phyloP scores from a whole-genome alignment of 2,888 invertebrate species.

The Acleris emargana region DNA sequence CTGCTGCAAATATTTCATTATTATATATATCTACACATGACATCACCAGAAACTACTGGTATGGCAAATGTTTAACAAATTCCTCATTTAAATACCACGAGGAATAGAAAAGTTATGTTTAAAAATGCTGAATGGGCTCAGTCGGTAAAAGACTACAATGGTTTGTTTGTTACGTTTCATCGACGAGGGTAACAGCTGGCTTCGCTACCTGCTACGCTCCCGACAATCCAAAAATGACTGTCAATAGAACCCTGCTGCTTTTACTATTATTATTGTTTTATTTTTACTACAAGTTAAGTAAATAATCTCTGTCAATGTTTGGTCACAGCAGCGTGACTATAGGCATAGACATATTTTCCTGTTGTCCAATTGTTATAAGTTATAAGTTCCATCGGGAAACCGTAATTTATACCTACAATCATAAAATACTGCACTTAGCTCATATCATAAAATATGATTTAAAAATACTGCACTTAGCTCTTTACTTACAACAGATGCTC shows the following conservation, averaged over 20 bases:
- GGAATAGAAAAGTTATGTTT: slow-evolving; percentile 39
- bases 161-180: slow-evolving; percentile 63
- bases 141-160: slow-evolving; percentile 57
- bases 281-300: slow-evolving; percentile 35
- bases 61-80: slow-evolving; percentile 13
- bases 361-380: too few relatives aligned
- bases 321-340: not conserved
- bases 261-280: slow-evolving; percentile 53
- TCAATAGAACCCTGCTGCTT: slow-evolving; percentile 61
- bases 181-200: slow-evolving; percentile 68
- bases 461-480: too few relatives aligned
- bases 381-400: too few relatives aligned
- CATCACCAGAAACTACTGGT: slow-evolving; percentile 5
- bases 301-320: not conserved
- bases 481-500: too few relatives aligned
- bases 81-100: slow-evolving; percentile 13
- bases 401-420: too few relatives aligned
- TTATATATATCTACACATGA: slow-evolving; percentile 8
- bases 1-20: slow-evolving; percentile 20
- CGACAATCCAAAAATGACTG: slow-evolving; percentile 65
- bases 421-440: too few relatives aligned
- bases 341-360: too few relatives aligned
- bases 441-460: too few relatives aligned
- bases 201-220: slow-evolving; percentile 77
- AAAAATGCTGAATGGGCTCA: slow-evolving; percentile 53